phyloP scores from a whole-genome alignment of 1,140 invertebrate species.

The Musca vetustissima region DNA sequence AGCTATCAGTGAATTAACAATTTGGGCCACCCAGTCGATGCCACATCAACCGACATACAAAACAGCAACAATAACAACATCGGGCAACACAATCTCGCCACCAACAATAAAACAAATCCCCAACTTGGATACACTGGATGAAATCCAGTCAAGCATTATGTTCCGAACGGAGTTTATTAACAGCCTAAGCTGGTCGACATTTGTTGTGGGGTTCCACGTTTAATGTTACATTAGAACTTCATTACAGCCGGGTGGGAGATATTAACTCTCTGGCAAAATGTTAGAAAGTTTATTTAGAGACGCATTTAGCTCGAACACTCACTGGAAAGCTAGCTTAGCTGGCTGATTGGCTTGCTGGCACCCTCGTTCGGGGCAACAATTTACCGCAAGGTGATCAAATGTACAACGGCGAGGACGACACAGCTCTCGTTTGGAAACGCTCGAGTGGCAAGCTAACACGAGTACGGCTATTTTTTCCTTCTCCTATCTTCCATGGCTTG shows the following conservation, averaged over 20 bases:
- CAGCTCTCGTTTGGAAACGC: too few relatives aligned
- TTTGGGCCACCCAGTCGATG: slow-evolving; percentile 14
- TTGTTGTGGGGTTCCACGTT: not conserved
- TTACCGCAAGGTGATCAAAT: slow-evolving; percentile 24
- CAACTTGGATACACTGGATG: slow-evolving; percentile 2
- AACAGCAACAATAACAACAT: not conserved
- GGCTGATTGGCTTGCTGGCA: too few relatives aligned
- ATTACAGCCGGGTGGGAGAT: not conserved
- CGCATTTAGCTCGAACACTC: not conserved
- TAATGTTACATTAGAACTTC: slow-evolving; percentile 13
- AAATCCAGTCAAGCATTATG: not conserved
- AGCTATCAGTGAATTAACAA: slow-evolving; percentile 15
- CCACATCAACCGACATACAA: not conserved
- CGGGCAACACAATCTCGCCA: not conserved
- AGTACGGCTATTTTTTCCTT: too few relatives aligned
- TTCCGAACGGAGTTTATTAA: slow-evolving; percentile 10
- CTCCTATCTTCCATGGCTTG: too few relatives aligned
- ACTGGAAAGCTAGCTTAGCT: too few relatives aligned
- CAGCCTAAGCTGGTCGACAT: too few relatives aligned
- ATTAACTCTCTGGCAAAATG: not conserved
- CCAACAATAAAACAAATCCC: not conserved
- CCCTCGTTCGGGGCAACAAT: not conserved
- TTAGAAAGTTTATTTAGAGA: slow-evolving; percentile 11
- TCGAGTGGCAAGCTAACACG: too few relatives aligned
- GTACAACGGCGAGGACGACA: not conserved